Percentiles rank a stretch among this genome's conserved stretches.
These are phyloP conservation scores for Enteromius treurensis DNA, from an alignment of 2,797 vertebrate genomes.

Conservation along the genomic window DNA sequence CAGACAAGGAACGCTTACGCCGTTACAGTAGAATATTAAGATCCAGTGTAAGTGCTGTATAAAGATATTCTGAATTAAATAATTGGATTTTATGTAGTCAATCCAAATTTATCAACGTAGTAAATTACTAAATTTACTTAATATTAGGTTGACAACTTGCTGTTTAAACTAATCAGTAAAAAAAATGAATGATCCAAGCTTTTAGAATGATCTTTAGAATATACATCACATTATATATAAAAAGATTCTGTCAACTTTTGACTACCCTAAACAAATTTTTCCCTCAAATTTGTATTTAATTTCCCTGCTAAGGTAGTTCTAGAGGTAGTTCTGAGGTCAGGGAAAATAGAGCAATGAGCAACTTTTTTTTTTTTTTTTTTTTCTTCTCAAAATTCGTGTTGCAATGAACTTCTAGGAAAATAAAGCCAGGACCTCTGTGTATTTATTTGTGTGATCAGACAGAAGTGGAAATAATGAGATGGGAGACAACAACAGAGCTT, in stretches of 20 bases:
- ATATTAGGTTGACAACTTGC: background rate
- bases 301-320: background rate
- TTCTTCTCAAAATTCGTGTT: background rate
- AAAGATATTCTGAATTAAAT: background rate
- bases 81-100: background rate
- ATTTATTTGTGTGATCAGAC: background rate
- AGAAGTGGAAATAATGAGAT: background rate
- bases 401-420: background rate
- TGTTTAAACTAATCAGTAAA: background rate
- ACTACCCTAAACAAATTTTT: background rate
- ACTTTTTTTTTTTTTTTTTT: background rate
- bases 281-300: background rate
- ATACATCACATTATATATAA: background rate
- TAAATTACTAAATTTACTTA: background rate
- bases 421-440: slow-evolving; percentile 6
- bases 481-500: background rate
- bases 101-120: background rate
- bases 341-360: background rate
- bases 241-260: background rate
- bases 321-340: background rate
- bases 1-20: too few relatives aligned
- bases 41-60: too few relatives aligned
- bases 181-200: background rate
- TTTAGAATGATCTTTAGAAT: slow-evolving; percentile 5
- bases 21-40: too few relatives aligned